phyloP scores from a whole-genome alignment of 2,888 invertebrate species.

The Athalia cordata region DNA sequence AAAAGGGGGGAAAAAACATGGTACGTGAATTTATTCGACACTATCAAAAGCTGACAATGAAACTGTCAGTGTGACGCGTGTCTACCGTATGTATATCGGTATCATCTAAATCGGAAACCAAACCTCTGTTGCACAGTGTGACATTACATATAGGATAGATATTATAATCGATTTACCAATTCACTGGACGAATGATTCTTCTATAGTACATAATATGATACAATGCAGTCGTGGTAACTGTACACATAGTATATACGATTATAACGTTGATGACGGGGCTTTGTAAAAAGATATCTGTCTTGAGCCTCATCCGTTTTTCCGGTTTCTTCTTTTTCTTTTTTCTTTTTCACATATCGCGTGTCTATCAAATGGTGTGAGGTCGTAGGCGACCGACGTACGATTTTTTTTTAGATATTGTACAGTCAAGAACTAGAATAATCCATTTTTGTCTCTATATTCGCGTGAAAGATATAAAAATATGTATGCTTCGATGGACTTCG shows the following conservation, averaged over 20 bases:
- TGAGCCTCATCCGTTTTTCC: no score
- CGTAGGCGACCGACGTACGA: no score
- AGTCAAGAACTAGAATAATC: no score
- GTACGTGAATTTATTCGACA: no score
- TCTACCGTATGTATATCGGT: background rate
- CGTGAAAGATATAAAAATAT: no score
- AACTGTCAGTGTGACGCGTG: background rate
- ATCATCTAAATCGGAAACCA: slow-evolving; percentile 17
- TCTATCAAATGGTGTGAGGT: no score
- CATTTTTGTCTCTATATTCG: no score
- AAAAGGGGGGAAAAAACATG: no score
- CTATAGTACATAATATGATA: background rate
- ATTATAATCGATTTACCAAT: slow-evolving; percentile 16
- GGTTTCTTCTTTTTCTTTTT: background rate
- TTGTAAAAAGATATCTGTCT: slow-evolving; percentile 21
- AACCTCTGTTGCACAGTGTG: slow-evolving; percentile 22
- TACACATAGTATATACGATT: background rate
- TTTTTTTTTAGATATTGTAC: no score
- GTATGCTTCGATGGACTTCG: no score
- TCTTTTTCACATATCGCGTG: background rate
- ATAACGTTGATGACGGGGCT: background rate
- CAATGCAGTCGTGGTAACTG: background rate
- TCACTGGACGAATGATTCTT: slow-evolving; percentile 40
- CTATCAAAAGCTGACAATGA: no score
- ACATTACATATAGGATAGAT: background rate